Evolutionary conservation across 2,113 vertebrate species (phyloP).

Genomic region (Typhlomys cinereus): DNA sequence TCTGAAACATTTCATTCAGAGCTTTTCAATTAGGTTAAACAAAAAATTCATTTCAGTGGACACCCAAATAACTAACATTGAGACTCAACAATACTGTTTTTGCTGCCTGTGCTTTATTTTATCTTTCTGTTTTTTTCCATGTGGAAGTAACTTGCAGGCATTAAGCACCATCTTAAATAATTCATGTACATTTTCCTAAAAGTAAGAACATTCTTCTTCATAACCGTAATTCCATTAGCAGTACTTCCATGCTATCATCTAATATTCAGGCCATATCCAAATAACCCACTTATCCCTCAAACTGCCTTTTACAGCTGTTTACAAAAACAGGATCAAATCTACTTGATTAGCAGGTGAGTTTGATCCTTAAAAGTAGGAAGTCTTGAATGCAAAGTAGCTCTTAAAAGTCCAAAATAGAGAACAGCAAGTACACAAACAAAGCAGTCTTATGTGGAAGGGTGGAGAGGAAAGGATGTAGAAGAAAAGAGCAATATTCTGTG

Average conservation of each 20-base stretch:
- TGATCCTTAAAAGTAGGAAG: background rate
- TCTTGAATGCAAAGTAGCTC: background rate
- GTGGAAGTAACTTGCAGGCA: conserved; percentile 13
- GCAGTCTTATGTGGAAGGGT: background rate
- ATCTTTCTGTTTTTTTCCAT: background rate
- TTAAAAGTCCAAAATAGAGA: background rate
- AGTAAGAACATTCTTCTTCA: background rate
- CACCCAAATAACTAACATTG: background rate
- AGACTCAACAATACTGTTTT: background rate
- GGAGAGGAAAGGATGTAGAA: background rate
- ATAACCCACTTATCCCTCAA: background rate
- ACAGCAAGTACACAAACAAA: background rate
- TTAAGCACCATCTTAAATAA: background rate
- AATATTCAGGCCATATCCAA: background rate
- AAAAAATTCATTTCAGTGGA: background rate
- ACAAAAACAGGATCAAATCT: background rate
- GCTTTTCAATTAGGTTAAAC: background rate
- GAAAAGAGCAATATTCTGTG: background rate
- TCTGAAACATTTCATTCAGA: background rate
- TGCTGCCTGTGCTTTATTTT: conserved; percentile 4
- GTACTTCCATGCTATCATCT: background rate
- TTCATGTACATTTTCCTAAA: background rate
- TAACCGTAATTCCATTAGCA: background rate
- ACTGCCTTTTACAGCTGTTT: background rate
- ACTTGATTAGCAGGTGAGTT: background rate